A percentile compares a stretch with the other conserved stretches of the same genome.
Conservation (phyloP, 2,797 vertebrate species). For the Sebastes iracundus region DNA sequence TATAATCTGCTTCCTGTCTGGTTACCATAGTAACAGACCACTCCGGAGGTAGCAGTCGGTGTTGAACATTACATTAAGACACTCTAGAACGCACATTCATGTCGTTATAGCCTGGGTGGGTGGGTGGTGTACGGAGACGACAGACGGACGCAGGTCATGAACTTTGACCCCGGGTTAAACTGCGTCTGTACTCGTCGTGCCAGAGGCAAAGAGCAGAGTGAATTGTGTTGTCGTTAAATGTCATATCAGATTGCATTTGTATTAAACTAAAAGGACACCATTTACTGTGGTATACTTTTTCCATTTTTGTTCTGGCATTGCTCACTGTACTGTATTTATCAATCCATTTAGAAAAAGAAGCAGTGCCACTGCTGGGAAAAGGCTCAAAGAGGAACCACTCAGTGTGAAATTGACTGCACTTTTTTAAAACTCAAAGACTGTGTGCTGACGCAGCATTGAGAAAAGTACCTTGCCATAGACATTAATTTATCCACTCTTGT, state of each 20-base stretch:
- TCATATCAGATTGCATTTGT: neutral
- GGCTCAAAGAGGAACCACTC: constrained; percentile 39
- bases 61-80: constrained; percentile 56
- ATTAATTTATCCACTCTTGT: constrained; percentile 16
- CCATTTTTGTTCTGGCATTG: neutral
- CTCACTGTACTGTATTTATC: constrained; percentile 1
- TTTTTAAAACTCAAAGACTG: neutral
- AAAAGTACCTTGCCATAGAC: constrained; percentile 15
- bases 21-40: constrained; percentile 65
- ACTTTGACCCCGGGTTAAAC: constrained; percentile 30
- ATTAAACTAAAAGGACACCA: neutral
- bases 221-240: neutral
- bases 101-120: constrained; percentile 47
- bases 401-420: constrained; percentile 26
- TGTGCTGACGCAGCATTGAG: constrained; percentile 48
- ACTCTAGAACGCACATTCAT: constrained; percentile 52
- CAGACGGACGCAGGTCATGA: constrained; percentile 41
- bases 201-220: neutral
- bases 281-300: neutral
- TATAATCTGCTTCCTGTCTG: constrained; percentile 49
- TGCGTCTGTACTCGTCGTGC: neutral
- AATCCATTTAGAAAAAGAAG: constrained; percentile 3
- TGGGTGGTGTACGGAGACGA: constrained; percentile 8
- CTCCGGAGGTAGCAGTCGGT: constrained; percentile 42
- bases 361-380: neutral